Conservation (phyloP, 2,888 invertebrate species). For the Xylota segnis region DNA sequence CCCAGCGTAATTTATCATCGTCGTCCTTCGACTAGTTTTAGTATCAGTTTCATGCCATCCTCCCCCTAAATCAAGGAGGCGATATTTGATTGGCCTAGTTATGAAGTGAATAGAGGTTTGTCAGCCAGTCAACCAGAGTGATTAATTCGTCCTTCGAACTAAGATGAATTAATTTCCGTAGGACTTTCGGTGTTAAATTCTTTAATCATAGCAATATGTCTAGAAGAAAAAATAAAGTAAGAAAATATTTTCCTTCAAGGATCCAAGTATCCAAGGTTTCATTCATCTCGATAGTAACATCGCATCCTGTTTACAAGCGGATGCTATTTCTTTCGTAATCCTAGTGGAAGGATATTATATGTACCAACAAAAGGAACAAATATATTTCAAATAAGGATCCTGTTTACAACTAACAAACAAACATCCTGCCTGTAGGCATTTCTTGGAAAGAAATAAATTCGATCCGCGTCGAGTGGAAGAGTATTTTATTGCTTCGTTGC, state of each 20-base stretch:
- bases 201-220: conserved; percentile 9
- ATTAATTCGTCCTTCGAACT: conserved; percentile 67
- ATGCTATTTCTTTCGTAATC: conserved; percentile 64
- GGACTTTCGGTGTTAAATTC: conserved; percentile 49
- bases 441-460: conserved; percentile 65
- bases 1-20: conserved; percentile 72
- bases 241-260: not conserved
- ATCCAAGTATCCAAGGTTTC: not conserved
- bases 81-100: conserved; percentile 66
- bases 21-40: conserved; percentile 62
- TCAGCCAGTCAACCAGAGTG: conserved; percentile 71
- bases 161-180: conserved; percentile 67
- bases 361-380: conserved; percentile 69
- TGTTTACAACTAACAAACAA: conserved; percentile 74
- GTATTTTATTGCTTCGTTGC: conserved; percentile 68
- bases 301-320: conserved; percentile 70
- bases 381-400: conserved; percentile 74
- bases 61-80: conserved; percentile 38
- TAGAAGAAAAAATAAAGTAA: not conserved
- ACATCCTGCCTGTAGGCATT: conserved; percentile 70
- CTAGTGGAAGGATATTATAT: conserved; percentile 56
- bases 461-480: conserved; percentile 68
- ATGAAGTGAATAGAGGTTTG: conserved; percentile 67
- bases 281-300: conserved; percentile 46
- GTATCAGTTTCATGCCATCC: conserved; percentile 29